These are phyloP conservation scores for Gobio gobio DNA, from an alignment of 2,113 vertebrate species.

Conservation along the genomic window DNA sequence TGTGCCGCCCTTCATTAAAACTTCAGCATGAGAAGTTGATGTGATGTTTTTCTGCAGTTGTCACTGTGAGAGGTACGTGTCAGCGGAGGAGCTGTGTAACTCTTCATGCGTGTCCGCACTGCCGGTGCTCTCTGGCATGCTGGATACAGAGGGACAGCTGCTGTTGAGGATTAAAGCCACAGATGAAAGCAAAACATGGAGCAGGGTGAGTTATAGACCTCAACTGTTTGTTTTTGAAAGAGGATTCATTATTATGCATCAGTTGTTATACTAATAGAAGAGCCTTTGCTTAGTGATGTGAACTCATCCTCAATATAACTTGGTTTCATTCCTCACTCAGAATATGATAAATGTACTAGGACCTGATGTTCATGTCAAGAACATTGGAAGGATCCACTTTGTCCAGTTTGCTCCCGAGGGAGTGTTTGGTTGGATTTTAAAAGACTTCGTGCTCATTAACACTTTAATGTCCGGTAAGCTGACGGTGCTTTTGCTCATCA, in stretches of 20 bases:
- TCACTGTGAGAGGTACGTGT: constrained; percentile 82
- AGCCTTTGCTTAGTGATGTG: neutral
- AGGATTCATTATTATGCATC: neutral
- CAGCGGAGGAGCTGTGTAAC: constrained; percentile 88
- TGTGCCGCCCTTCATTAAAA: neutral
- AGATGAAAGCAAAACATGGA: constrained; percentile 66
- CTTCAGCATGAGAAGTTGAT: neutral
- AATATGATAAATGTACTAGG: constrained; percentile 79
- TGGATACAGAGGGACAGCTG: constrained; percentile 74
- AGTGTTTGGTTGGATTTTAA: constrained; percentile 84
- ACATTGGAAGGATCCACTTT: constrained; percentile 78
- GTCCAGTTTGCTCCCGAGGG: constrained; percentile 81
- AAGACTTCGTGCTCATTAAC: constrained; percentile 71
- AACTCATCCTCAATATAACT: neutral
- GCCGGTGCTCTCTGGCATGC: constrained; percentile 77
- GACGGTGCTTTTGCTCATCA: neutral
- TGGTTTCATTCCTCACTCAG: constrained; percentile 65
- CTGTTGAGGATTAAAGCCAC: constrained; percentile 71
- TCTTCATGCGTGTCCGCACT: constrained; percentile 79
- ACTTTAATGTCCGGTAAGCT: constrained; percentile 79
- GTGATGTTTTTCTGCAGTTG: constrained; percentile 75
- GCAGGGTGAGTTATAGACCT: constrained; percentile 52
- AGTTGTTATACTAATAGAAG: neutral
- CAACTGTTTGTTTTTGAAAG: neutral
- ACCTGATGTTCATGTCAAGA: constrained; percentile 78